Percentiles rank a stretch among this genome's conserved stretches.
Conservation (phyloP, 2,888 invertebrate genomes). For the Diadegma fenestrale region DNA sequence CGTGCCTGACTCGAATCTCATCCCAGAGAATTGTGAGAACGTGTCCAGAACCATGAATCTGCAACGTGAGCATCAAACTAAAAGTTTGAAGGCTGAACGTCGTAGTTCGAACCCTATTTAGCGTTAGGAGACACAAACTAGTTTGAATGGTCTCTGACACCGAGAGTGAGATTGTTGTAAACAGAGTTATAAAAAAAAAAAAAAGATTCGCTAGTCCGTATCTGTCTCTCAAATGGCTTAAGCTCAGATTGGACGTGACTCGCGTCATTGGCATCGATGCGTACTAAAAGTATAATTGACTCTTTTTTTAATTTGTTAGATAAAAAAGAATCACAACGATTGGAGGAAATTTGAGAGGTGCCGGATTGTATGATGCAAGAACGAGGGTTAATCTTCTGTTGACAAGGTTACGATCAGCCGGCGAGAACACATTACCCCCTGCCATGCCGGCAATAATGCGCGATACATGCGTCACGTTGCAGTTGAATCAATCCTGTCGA, state of each 20-base stretch:
- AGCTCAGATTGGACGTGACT: not conserved
- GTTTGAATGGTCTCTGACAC: constrained; percentile 25
- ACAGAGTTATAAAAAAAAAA: not conserved
- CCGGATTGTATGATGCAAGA: not conserved
- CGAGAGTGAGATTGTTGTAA: not conserved
- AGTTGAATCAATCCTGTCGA: constrained; percentile 10
- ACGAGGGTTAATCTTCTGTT: constrained; percentile 1
- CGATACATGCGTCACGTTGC: constrained; percentile 16
- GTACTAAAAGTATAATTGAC: not conserved
- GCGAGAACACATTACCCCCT: constrained; percentile 19
- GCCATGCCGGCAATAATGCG: constrained; percentile 11
- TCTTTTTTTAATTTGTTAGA: not conserved
- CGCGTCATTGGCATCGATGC: constrained; percentile 9
- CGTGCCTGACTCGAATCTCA: not conserved
- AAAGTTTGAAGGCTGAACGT: not conserved
- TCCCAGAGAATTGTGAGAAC: constrained; percentile 9
- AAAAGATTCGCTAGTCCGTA: not conserved
- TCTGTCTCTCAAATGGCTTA: not conserved
- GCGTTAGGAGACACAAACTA: constrained; percentile 16
- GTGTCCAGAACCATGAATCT: constrained; percentile 28
- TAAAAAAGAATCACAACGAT: not conserved
- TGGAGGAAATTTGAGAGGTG: not conserved
- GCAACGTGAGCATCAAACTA: constrained; percentile 23
- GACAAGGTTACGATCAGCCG: constrained; percentile 15
- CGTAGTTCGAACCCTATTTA: constrained; percentile 8